Evolutionary conservation across 1,140 invertebrate genomes (phyloP), one percentile per base, ranked within the genome.

Genomic region (Eurosta solidaginis): DNA sequence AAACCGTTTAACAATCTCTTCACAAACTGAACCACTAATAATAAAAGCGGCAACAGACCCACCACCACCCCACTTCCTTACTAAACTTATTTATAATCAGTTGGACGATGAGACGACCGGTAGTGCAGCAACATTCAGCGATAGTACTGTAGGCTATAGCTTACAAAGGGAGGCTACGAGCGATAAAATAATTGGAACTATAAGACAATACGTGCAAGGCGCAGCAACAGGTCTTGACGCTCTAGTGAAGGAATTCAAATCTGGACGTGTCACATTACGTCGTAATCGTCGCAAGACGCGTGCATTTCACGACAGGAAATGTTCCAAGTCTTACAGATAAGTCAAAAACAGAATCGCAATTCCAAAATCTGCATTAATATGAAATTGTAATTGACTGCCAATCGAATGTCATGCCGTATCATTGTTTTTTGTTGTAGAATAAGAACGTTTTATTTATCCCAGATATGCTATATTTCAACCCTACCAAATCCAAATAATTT

Each of bases 211-310:
- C 82, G 85, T 86, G 81, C 82, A 86, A 25, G 80, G 85, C 77
- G 85, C 85, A 77, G 83, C 85, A 82, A 86, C 85, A 86, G 85
- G 85, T 86, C 83, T 88, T 86, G 86, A 88, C 85, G 86, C 86
- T 87, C 78, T 88, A 83, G 83, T 88, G 49, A 81, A 83, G 12
- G 85, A 88, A 80, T 83, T 88, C 78, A 86, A 87, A 79, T 86
- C 84, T 68, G 86, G 86, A 29, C 83, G 82, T 33, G 86, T 88
- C n/a, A 87, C 86, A 9, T 77, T 88, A 52, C 81, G 86, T 33
- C 77, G 79, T 17, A 84, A 83, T 59, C 80, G 78, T 50, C 81
- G 85, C 74, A 82, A 81, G 44, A 86, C 86, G 27, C 80, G 81
- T 45, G 85, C 85, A 54, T 86, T 84, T 79, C 86, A 44, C 81